Evolutionary conservation across 2,113 vertebrate genomes (phyloP).

Genomic region (Penelope pileata): DNA sequence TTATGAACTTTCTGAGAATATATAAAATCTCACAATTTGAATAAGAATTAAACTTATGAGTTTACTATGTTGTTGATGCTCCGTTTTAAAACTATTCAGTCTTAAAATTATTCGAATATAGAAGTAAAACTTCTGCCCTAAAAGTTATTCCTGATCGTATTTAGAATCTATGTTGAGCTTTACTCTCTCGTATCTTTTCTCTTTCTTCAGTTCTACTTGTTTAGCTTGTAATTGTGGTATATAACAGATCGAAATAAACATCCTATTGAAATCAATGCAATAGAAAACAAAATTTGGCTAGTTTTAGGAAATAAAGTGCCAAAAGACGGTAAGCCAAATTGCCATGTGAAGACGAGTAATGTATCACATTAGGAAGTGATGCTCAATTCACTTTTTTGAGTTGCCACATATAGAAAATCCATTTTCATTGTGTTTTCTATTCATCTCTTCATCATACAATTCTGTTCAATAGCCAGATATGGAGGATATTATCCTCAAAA

Average conservation of each 20-base stretch:
- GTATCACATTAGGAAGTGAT: not conserved
- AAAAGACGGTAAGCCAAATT: not conserved
- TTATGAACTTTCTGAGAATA: slow-evolving; percentile 17
- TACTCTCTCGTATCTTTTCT: not conserved
- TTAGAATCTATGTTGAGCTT: slow-evolving; percentile 64
- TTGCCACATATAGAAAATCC: not conserved
- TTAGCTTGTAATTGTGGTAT: slow-evolving; percentile 52
- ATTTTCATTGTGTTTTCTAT: not conserved
- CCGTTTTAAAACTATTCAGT: slow-evolving; percentile 35
- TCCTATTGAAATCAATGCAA: slow-evolving; percentile 5
- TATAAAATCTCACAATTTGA: not conserved
- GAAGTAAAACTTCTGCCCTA: slow-evolving; percentile 43
- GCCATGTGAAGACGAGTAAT: not conserved
- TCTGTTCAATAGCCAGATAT: not conserved
- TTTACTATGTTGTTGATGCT: slow-evolving; percentile 44
- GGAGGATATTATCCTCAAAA: not conserved
- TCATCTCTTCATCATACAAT: not conserved
- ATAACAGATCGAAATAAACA: slow-evolving; percentile 69
- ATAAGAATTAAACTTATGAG: slow-evolving; percentile 5
- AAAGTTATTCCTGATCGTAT: slow-evolving; percentile 56
- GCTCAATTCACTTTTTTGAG: not conserved
- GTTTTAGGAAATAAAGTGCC: slow-evolving; percentile 13
- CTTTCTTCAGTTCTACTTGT: slow-evolving; percentile 46
- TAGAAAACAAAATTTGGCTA: slow-evolving; percentile 33
- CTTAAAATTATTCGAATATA: not conserved